Conservation (phyloP, 2,113 vertebrate species). For the Archilochus colubris region DNA sequence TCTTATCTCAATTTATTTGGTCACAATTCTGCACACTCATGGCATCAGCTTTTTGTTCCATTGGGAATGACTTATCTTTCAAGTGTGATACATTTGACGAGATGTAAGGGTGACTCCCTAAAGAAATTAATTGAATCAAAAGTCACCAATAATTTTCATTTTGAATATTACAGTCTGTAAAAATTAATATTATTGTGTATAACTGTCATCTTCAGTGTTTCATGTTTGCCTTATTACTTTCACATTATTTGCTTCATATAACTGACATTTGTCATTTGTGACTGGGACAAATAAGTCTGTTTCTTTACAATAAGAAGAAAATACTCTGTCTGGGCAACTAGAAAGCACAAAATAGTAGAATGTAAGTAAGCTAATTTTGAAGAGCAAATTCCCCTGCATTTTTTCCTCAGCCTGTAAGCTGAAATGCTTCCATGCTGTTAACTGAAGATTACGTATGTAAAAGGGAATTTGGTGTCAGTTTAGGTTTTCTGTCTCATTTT, state of each 20-base stretch:
- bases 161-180: neutral
- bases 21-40: neutral
- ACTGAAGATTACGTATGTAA: neutral
- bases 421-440: neutral
- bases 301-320: neutral
- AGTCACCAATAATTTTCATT: neutral
- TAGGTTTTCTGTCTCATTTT: neutral
- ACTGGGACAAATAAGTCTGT: neutral
- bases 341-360: neutral
- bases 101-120: neutral
- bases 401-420: neutral
- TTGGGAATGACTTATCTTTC: neutral
- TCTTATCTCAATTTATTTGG: neutral
- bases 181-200: neutral
- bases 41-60: neutral
- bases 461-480: neutral
- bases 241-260: neutral
- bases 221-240: neutral
- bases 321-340: neutral
- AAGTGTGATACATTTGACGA: neutral
- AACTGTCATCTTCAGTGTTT: neutral
- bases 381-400: neutral
- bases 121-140: neutral
- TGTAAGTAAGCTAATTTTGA: neutral
- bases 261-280: neutral